Conservation (phyloP, 2,113 vertebrate genomes). For the Myrmophylax atrothorax region DNA sequence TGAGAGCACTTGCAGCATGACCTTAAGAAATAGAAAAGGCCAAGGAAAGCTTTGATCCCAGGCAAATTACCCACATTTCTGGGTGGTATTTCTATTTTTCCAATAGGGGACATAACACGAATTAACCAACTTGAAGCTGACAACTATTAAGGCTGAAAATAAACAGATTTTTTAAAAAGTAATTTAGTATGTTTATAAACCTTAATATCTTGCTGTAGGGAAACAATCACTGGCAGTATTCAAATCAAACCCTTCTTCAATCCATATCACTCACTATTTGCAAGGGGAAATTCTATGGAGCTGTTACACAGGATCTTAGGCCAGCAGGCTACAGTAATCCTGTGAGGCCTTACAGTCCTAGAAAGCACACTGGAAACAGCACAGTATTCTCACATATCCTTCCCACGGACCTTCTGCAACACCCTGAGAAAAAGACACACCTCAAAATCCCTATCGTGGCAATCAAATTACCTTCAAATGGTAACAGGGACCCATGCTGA, state of each 20-base stretch:
- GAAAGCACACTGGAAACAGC: neutral
- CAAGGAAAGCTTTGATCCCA: neutral
- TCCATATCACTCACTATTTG: neutral
- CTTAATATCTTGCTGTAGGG: neutral
- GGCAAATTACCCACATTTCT: neutral
- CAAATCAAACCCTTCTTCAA: neutral
- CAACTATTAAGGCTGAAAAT: neutral
- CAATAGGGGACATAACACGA: neutral
- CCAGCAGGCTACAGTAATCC: neutral
- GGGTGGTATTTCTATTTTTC: neutral
- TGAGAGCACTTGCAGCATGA: neutral
- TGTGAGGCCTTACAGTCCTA: neutral
- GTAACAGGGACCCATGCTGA: neutral
- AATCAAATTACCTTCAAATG: neutral
- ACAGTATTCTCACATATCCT: neutral
- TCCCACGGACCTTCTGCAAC: neutral
- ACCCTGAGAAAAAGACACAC: neutral
- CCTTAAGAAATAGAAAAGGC: neutral
- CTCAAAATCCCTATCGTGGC: neutral
- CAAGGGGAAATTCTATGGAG: neutral
- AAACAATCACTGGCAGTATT: neutral
- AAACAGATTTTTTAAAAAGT: neutral
- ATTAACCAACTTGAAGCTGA: neutral
- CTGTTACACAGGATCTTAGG: neutral
- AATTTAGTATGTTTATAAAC: neutral